Evolutionary conservation across 2,888 invertebrate genomes (phyloP), one percentile per base, ranked within the genome.

Genomic region (Actias luna): DNA sequence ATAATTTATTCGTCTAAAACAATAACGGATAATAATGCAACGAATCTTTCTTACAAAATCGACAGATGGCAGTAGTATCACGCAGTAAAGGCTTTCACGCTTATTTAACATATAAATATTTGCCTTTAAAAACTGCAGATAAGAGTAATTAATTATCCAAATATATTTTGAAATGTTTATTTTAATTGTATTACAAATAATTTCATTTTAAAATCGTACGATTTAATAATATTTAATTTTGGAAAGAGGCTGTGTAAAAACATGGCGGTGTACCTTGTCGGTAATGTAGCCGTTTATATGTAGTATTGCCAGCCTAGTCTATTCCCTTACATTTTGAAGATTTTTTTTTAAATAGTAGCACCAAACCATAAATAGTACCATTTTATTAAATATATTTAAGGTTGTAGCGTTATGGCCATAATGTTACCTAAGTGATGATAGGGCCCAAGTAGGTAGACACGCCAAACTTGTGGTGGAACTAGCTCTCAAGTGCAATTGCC

Each of bases 191-290:
- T 22, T 18, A 22, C 7, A 14, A 16, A 27, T 61, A 36, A 1
- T 22, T 22, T 10, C 12, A 22, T 31, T 7, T 1, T 16, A 16
- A 25, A 4, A 8, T 33, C 42, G 12, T 39, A n/a, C 31, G 14
- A 16, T 55, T 50, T 25, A 25, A 46, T 25, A 25, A 10, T 25
- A 50, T 12, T 8, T 12, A 8, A 50, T 22, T 61, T 46, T 25
- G 62, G 63, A 42, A 50, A 66, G 67, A 83, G 81, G 82, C 78
- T 84, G 82, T 79, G 75, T 80, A 68, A 27, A 80, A 86, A 81
- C 70, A 85, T 85, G 84, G 87, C 85, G 84, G 83, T 72, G 65
- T 67, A 67, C 66, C 42, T 65, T 59, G 89, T 92, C 88, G 92
- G 84, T 86, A 83, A 80, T 88, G 79, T 84, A 84, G 89, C 67